Percentiles rank a stretch among this genome's conserved stretches.
Conservation (phyloP, 2,888 invertebrate genomes). For the Sturmia bella region DNA sequence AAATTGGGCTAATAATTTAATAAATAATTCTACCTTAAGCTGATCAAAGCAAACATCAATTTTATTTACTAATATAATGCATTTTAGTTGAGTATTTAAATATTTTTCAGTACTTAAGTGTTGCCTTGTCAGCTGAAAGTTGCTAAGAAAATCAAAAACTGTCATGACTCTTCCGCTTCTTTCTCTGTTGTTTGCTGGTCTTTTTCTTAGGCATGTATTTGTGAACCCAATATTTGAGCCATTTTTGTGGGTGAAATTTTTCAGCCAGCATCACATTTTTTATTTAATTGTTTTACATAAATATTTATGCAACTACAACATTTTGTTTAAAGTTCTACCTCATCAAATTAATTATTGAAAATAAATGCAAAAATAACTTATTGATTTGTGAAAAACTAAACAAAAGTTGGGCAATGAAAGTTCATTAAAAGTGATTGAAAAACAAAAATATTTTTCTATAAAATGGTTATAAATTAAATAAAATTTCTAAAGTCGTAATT, state of each 20-base stretch:
- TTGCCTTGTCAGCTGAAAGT: too few relatives aligned
- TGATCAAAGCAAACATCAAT: too few relatives aligned
- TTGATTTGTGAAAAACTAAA: conserved; percentile 27
- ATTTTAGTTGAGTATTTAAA: too few relatives aligned
- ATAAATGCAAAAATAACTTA: conserved; percentile 23
- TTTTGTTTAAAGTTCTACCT: not conserved
- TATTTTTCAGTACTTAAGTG: too few relatives aligned
- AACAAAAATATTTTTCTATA: not conserved
- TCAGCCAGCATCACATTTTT: not conserved
- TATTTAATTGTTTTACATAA: not conserved
- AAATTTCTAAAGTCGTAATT: not conserved
- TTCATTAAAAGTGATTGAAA: conserved; percentile 24
- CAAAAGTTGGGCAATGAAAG: conserved; percentile 19
- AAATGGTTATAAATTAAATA: not conserved
- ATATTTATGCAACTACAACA: not conserved
- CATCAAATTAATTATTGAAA: conserved; percentile 33
- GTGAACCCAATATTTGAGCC: not conserved
- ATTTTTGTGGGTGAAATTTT: not conserved
- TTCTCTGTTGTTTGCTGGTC: too few relatives aligned
- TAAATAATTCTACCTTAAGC: too few relatives aligned
- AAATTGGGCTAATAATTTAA: too few relatives aligned
- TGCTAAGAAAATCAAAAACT: too few relatives aligned
- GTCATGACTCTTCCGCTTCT: too few relatives aligned
- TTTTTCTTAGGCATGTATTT: not conserved
- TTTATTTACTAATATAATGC: too few relatives aligned